A percentile compares a stretch with the other conserved stretches of the same genome.
Conservation (phyloP, 2,888 invertebrate species). For the Bimastos eiseni region DNA sequence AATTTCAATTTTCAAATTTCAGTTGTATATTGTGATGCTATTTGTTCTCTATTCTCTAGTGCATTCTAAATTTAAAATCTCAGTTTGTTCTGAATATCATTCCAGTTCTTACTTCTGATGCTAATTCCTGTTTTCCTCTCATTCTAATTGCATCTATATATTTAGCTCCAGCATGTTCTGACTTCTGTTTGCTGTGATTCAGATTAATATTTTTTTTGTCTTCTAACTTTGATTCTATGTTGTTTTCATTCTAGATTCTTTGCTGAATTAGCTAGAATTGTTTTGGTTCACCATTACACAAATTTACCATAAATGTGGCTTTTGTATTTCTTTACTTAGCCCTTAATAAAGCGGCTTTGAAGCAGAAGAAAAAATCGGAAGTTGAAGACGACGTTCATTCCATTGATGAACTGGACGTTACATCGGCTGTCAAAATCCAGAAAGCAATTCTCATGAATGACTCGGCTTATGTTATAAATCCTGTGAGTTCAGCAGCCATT, state of each 20-base stretch:
- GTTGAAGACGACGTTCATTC: neutral
- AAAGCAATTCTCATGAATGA: slow-evolving; percentile 15
- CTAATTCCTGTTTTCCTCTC: no score
- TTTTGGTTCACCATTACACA: neutral
- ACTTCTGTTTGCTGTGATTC: no score
- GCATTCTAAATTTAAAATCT: no score
- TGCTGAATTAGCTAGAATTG: neutral
- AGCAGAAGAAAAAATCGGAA: neutral
- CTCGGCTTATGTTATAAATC: slow-evolving; percentile 4
- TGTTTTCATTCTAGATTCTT: neutral
- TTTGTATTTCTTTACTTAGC: neutral
- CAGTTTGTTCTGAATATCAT: no score
- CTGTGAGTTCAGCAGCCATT: neutral
- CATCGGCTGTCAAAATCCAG: neutral
- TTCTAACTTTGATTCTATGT: neutral
- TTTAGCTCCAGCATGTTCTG: no score
- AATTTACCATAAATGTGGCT: neutral
- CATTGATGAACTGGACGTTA: neutral
- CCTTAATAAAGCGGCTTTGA: neutral
- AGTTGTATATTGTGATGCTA: no score
- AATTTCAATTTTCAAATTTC: no score
- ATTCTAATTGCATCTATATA: no score
- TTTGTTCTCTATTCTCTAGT: no score
- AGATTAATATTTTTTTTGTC: neutral
- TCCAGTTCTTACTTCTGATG: no score